These are phyloP conservation scores for Eulemur rufifrons DNA, from an alignment of 2,113 vertebrate genomes.

Conservation along the genomic window DNA sequence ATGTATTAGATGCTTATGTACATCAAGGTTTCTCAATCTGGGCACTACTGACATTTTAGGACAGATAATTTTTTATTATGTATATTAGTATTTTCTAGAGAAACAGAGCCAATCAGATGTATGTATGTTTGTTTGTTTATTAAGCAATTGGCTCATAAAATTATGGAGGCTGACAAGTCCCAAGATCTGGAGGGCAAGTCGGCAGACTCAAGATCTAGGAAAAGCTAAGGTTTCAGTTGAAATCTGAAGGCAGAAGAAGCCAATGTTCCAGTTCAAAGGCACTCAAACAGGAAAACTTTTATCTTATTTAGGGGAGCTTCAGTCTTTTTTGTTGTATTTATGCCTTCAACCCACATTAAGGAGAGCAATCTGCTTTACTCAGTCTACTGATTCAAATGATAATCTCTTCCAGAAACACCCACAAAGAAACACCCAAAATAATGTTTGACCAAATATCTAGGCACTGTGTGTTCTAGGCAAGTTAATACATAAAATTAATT, in stretches of 20 bases:
- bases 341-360: not conserved
- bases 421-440: not conserved
- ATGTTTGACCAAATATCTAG: not conserved
- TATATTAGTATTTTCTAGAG: not conserved
- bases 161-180: not conserved
- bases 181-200: not conserved
- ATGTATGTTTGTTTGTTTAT: not conserved
- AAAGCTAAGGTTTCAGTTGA: not conserved
- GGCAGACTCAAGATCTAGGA: not conserved
- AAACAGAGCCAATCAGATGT: not conserved
- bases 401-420: not conserved
- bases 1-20: not conserved
- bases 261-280: not conserved
- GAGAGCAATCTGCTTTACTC: not conserved
- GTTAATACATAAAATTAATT: not conserved
- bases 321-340: not conserved
- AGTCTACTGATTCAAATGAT: not conserved
- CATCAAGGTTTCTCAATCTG: not conserved
- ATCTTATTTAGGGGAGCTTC: not conserved
- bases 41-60: not conserved
- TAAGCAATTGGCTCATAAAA: not conserved
- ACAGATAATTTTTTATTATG: not conserved
- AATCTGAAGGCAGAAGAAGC: not conserved
- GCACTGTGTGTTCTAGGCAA: not conserved
- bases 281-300: rapidly evolving